These are phyloP conservation scores for Hyalella azteca DNA, from an alignment of 2,888 invertebrate genomes.

Conservation along the genomic window DNA sequence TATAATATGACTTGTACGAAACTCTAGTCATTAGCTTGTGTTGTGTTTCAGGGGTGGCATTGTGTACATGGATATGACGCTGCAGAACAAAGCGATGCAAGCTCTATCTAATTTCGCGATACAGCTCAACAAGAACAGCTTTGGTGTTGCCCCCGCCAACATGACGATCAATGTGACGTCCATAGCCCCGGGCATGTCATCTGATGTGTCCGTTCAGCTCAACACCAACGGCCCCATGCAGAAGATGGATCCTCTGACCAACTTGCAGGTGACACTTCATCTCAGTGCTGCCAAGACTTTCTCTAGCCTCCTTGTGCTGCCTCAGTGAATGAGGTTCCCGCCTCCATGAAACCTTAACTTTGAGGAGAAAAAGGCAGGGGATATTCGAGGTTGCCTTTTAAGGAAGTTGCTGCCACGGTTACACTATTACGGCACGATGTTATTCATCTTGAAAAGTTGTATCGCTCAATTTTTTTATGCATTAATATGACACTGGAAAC, in stretches of 20 bases:
- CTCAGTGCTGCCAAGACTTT: not conserved
- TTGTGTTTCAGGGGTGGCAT: constrained; percentile 74
- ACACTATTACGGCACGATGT: no score
- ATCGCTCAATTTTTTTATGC: no score
- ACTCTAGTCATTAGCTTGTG: no score
- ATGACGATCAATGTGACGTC: constrained; percentile 80
- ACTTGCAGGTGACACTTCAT: constrained; percentile 75
- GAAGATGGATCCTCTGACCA: constrained; percentile 96
- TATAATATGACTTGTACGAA: no score
- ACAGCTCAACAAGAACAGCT: constrained; percentile 98
- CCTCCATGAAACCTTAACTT: no score
- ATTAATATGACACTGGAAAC: no score
- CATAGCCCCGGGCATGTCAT: constrained; percentile 77
- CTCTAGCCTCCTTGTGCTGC: not conserved
- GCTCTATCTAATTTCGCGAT: constrained; percentile 96
- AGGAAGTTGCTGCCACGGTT: no score
- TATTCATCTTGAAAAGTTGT: no score
- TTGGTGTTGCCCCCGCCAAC: constrained; percentile 87
- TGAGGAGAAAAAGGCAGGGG: no score
- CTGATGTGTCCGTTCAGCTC: constrained; percentile 79
- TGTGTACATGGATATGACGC: constrained; percentile 92
- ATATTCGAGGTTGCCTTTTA: no score
- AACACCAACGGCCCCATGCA: constrained; percentile 89
- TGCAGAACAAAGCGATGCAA: constrained; percentile 98
- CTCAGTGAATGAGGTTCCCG: no score